These are phyloP conservation scores for Mycetomoellerius zeteki DNA, from an alignment of 1,140 invertebrate species.

Conservation along the genomic window DNA sequence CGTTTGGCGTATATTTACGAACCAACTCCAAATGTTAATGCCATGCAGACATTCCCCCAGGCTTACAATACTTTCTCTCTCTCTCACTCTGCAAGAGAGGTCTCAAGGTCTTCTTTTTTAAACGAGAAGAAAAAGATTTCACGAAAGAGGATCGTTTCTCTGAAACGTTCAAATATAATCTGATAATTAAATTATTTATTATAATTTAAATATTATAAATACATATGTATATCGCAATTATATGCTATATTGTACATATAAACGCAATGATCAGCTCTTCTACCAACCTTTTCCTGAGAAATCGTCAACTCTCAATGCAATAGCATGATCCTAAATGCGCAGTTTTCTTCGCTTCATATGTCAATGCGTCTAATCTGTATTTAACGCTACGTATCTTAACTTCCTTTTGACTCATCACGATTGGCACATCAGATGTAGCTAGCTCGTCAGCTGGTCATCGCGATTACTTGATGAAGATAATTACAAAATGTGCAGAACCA, in stretches of 20 bases:
- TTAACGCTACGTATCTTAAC: constrained; percentile 23
- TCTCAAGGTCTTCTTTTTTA: constrained; percentile 60
- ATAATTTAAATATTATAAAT: constrained; percentile 8
- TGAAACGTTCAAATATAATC: constrained; percentile 6
- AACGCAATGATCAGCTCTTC: background rate
- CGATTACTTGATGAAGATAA: constrained; percentile 52
- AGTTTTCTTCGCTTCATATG: constrained; percentile 12
- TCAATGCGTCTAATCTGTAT: constrained; percentile 8
- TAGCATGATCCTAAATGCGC: background rate
- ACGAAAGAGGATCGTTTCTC: constrained; percentile 23
- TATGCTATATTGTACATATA: background rate
- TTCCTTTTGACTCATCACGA: constrained; percentile 41
- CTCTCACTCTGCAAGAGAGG: constrained; percentile 2
- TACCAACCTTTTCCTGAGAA: background rate
- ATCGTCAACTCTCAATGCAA: background rate
- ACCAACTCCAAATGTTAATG: constrained; percentile 32
- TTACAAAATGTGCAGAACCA: constrained; percentile 81
- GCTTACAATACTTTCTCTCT: constrained; percentile 7
- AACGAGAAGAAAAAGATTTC: constrained; percentile 48
- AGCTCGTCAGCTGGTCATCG: background rate
- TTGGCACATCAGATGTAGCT: background rate
- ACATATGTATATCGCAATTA: background rate
- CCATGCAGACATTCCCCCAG: constrained; percentile 1
- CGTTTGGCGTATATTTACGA: constrained; percentile 27
- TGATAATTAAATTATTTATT: constrained; percentile 23